These are phyloP conservation scores for Callinectes sapidus DNA, from an alignment of 2,888 invertebrate species.

Conservation along the genomic window DNA sequence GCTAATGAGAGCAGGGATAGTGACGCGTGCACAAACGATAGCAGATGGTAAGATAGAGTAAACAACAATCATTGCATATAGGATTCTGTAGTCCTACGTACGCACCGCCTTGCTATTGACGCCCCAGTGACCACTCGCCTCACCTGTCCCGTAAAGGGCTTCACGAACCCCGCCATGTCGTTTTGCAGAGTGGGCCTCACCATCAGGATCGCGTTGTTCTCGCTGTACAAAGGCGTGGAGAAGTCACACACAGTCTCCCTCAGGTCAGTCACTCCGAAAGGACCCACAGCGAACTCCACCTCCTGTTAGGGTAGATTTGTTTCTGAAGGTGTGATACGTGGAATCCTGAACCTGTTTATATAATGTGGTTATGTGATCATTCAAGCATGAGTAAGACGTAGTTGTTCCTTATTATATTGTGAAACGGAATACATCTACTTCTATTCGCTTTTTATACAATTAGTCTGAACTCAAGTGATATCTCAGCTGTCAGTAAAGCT, in stretches of 20 bases:
- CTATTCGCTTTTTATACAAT: too few species aligned
- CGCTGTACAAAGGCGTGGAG: constrained; percentile 46
- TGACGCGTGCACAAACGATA: background rate
- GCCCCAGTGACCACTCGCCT: background rate
- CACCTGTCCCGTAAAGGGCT: constrained; percentile 42
- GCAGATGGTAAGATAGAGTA: background rate
- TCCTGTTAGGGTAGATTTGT: constrained; percentile 45
- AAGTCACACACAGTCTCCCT: constrained; percentile 65
- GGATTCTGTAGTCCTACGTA: background rate
- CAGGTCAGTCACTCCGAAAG: constrained; percentile 53
- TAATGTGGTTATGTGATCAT: background rate
- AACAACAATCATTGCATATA: background rate
- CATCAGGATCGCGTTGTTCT: constrained; percentile 63
- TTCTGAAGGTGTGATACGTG: background rate
- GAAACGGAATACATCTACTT: too few species aligned
- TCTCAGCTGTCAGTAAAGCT: too few species aligned
- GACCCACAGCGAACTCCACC: constrained; percentile 68
- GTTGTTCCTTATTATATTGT: too few species aligned
- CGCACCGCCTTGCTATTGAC: background rate
- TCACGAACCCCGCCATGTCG: constrained; percentile 60
- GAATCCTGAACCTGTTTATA: background rate
- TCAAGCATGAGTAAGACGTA: background rate
- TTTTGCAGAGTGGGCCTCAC: constrained; percentile 52
- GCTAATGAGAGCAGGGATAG: background rate
- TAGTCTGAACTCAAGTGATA: too few species aligned